These are phyloP conservation scores for Sialia sialis DNA, from an alignment of 2,113 vertebrate genomes.

Conservation along the genomic window DNA sequence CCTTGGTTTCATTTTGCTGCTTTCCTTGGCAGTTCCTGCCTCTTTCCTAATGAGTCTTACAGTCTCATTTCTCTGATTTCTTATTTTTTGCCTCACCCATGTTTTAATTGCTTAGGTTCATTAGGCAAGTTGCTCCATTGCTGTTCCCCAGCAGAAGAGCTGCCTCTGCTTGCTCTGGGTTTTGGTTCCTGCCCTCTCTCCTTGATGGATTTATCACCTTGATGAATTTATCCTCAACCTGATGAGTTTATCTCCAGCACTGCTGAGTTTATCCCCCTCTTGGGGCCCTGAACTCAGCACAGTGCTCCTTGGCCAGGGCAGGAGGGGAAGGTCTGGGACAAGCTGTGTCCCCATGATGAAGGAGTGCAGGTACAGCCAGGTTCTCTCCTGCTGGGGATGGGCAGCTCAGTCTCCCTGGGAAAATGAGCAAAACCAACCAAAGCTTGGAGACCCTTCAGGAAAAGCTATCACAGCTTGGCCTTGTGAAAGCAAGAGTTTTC, in stretches of 20 bases:
- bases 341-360: rapidly evolving
- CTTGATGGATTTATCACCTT: not conserved
- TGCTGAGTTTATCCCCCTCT: not conserved
- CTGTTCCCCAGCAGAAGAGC: not conserved
- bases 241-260: not conserved
- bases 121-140: not conserved
- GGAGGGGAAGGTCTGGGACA: not conserved
- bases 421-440: not conserved
- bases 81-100: not conserved
- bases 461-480: not conserved
- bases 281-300: rapidly evolving
- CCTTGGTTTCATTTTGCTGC: not conserved
- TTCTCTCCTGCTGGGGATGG: not conserved
- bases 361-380: not conserved
- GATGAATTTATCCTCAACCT: not conserved
- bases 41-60: not conserved
- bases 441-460: not conserved
- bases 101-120: rapidly evolving
- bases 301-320: not conserved
- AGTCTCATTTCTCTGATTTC: not conserved
- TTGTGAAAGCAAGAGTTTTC: not conserved
- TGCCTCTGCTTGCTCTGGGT: not conserved
- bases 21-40: not conserved
- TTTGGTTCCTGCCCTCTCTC: rapidly evolving
- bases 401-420: not conserved